Conservation (phyloP, 2,888 invertebrate genomes). For the Cyclophora albipunctata region DNA sequence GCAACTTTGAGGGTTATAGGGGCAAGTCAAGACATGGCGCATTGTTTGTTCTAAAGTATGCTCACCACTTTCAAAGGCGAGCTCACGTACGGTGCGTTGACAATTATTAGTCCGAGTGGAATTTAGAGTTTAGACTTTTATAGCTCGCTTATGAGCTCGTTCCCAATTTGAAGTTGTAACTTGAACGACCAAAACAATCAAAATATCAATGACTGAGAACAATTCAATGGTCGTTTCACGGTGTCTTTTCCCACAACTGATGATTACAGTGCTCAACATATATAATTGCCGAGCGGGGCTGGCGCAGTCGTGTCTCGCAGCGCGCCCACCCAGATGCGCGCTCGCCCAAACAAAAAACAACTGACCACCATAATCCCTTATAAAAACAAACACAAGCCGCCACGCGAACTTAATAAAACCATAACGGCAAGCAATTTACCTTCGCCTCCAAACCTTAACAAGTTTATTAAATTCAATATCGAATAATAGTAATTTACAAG, state of each 20-base stretch:
- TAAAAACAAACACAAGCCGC: slow-evolving; percentile 69
- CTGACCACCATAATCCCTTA: slow-evolving; percentile 56
- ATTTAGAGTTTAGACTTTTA: too few relatives aligned
- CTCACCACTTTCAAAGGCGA: too few relatives aligned
- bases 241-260: slow-evolving; percentile 52
- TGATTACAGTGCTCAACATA: slow-evolving; percentile 43
- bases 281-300: slow-evolving; percentile 50
- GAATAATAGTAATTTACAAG: slow-evolving; percentile 72
- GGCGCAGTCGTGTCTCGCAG: slow-evolving; percentile 67
- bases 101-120: too few relatives aligned
- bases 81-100: too few relatives aligned
- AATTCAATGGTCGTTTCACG: slow-evolving; percentile 53
- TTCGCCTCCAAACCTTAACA: slow-evolving; percentile 70
- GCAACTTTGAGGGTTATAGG: too few relatives aligned
- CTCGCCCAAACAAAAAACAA: slow-evolving; percentile 39
- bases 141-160: too few relatives aligned
- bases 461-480: slow-evolving; percentile 73
- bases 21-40: too few relatives aligned
- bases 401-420: slow-evolving; percentile 70
- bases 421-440: slow-evolving; percentile 65
- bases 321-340: slow-evolving; percentile 66
- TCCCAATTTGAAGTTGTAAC: too few relatives aligned
- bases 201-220: slow-evolving; percentile 34
- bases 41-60: too few relatives aligned
- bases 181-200: too few relatives aligned